These are phyloP conservation scores for Dascyllus trimaculatus DNA, from an alignment of 2,113 vertebrate genomes.

Conservation along the genomic window DNA sequence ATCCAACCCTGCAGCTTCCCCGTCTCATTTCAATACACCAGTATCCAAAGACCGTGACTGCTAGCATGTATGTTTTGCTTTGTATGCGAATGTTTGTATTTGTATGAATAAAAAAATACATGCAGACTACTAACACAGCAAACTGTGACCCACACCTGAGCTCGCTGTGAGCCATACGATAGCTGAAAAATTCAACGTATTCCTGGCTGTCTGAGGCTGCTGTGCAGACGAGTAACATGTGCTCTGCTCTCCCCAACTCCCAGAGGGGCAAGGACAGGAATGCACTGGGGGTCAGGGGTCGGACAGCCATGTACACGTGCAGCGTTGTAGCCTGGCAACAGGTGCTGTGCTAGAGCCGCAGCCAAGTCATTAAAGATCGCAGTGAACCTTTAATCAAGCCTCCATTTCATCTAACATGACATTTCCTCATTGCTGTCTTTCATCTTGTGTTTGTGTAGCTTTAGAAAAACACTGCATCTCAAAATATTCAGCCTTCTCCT, in stretches of 20 bases:
- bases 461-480: not conserved
- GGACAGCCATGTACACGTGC: conserved; percentile 57
- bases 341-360: conserved; percentile 62
- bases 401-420: not conserved
- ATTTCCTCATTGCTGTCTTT: not conserved
- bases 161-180: not conserved
- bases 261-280: conserved; percentile 70
- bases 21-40: conserved; percentile 16
- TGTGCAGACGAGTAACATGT: conserved; percentile 67
- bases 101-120: not conserved
- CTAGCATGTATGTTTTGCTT: not conserved
- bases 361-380: conserved; percentile 25
- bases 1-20: conserved; percentile 26
- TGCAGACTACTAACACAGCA: not conserved
- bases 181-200: conserved; percentile 1
- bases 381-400: conserved; percentile 22
- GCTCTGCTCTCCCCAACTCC: conserved; percentile 54
- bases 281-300: conserved; percentile 71
- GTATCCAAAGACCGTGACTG: not conserved
- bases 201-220: conserved; percentile 47
- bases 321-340: conserved; percentile 73
- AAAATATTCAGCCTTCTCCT: not conserved
- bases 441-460: not conserved
- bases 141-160: conserved; percentile 1
- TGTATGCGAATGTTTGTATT: too few species aligned